phyloP scores from a whole-genome alignment of 2,113 vertebrate genomes.

The western clawed frog (Xenopus tropicalis) region UCB_Xtro_10.0 CM004446.2:9411001-9411500 shows the following conservation, averaged over 20 bases:
- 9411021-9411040: constrained; percentile 42
- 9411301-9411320: too few relatives aligned
- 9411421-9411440: too few relatives aligned
- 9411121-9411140: constrained; percentile 21
- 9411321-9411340: too few relatives aligned
- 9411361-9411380: too few relatives aligned
- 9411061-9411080: constrained; percentile 36
- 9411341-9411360: too few relatives aligned
- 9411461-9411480: too few relatives aligned
- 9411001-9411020: constrained; percentile 35
- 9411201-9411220: constrained; percentile 23
- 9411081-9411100: constrained; percentile 33
- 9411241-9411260: constrained; percentile 22
- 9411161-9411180: constrained; percentile 27
- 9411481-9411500: too few relatives aligned
- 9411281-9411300: background rate
- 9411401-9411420: too few relatives aligned
- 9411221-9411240: constrained; percentile 25
- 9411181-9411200: constrained; percentile 29
- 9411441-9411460: too few relatives aligned
- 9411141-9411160: constrained; percentile 22
- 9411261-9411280: constrained; percentile 17
- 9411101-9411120: constrained; percentile 26
- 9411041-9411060: constrained; percentile 39
- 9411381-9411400: too few relatives aligned